Percentiles rank a stretch among this genome's conserved stretches.
Evolutionary conservation across 2,888 invertebrate species (phyloP).

Genomic region (Gymnocheta viridis): DNA sequence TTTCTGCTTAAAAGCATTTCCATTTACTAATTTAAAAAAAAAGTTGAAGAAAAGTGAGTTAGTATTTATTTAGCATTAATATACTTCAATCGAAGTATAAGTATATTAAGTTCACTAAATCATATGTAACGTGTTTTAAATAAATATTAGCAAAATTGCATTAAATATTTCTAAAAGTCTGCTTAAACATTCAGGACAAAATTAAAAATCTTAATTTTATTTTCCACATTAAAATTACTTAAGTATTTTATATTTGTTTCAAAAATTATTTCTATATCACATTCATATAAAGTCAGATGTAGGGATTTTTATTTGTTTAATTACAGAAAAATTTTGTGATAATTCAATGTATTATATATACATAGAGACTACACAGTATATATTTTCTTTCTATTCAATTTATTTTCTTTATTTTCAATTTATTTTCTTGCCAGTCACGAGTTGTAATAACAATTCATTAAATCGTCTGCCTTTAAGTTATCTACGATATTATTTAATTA

Average conservation of each 20-base stretch:
- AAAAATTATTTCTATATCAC: too few relatives aligned
- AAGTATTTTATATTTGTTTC: too few relatives aligned
- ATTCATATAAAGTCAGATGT: too few relatives aligned
- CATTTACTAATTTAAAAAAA: constrained; percentile 22
- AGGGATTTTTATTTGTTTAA: not conserved
- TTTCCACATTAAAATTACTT: too few relatives aligned
- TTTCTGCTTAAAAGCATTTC: constrained; percentile 46
- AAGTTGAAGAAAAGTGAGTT: not conserved
- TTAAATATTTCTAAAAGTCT: too few relatives aligned
- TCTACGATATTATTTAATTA: constrained; percentile 58
- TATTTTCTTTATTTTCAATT: constrained; percentile 49
- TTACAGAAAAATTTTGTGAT: not conserved
- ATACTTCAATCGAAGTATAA: not conserved
- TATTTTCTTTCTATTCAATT: constrained; percentile 28
- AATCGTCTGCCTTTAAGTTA: constrained; percentile 67
- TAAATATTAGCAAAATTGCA: not conserved
- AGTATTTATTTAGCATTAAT: not conserved
- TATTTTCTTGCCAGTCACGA: constrained; percentile 63
- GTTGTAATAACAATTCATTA: constrained; percentile 66
- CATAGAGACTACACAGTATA: not conserved
- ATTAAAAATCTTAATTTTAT: too few relatives aligned
- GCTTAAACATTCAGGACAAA: too few relatives aligned
- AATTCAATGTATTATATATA: not conserved
- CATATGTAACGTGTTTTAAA: not conserved
- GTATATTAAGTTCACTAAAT: not conserved